A percentile compares a stretch with the other conserved stretches of the same genome.
These are phyloP conservation scores for Pithys albifrons DNA, from an alignment of 2,113 vertebrate species.

Conservation along the genomic window DNA sequence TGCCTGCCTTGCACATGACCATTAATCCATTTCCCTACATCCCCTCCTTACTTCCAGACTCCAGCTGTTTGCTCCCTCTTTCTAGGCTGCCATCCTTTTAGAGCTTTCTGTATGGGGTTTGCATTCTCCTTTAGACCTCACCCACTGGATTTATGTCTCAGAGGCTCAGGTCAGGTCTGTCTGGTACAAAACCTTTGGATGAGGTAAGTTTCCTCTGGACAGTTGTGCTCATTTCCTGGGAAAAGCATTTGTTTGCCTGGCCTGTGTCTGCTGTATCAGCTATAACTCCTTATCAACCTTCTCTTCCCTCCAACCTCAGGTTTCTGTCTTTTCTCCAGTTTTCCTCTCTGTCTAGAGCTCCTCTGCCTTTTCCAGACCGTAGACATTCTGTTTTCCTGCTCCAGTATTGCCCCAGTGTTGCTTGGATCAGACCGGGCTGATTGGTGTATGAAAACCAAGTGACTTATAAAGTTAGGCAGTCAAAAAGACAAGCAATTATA, in stretches of 20 bases:
- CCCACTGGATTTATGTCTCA: not conserved
- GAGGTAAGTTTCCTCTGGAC: not conserved
- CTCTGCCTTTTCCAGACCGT: not conserved
- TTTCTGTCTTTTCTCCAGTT: not conserved
- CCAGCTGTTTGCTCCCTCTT: not conserved
- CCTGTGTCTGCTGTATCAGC: not conserved
- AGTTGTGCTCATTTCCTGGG: not conserved
- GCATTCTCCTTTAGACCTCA: not conserved
- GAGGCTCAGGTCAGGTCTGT: not conserved
- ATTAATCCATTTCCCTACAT: not conserved
- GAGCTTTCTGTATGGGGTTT: not conserved
- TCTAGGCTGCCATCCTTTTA: not conserved
- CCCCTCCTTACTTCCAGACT: not conserved
- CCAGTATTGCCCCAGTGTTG: not conserved
- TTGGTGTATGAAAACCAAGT: not conserved
- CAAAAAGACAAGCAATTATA: not conserved
- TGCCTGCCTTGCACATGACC: not conserved
- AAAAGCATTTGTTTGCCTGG: not conserved
- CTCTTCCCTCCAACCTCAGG: not conserved
- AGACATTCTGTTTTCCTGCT: not conserved
- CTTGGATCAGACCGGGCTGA: not conserved
- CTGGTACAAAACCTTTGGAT: not conserved
- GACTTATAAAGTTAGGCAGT: not conserved
- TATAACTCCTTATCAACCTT: not conserved
- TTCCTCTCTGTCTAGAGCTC: not conserved